Evolutionary conservation across 2,888 invertebrate species (phyloP), one percentile per base, ranked within the genome.

Genomic region (Micoletzkya japonica): DNA sequence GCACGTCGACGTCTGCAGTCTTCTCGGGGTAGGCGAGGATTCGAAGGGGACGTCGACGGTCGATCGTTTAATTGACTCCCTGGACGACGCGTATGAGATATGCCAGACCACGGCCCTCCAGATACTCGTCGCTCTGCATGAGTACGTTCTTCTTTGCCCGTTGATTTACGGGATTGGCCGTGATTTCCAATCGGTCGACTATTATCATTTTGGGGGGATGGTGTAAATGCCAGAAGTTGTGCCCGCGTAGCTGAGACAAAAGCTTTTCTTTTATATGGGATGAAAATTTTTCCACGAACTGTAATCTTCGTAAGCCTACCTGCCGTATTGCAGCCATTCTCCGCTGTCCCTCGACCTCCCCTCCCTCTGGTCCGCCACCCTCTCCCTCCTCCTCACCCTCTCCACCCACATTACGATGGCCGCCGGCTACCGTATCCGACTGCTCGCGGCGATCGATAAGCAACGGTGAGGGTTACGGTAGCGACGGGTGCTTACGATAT

Each of bases 21-120:
- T 24, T 52, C 52, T 64, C 50, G 30, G 52, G 20, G n/a, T n/a
- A n/a, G n/a, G n/a, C n/a, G n/a, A n/a, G n/a, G n/a, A n/a, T n/a
- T n/a, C n/a, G n/a, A n/a, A n/a, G n/a, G n/a, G n/a, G n/a, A 24
- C 34, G 1, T 52, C 64, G 20, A 34, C 64, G 7, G 32, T 64
- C 37, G 24, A 32, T 0, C 14, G 52, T 7, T 37, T 64, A 4
- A 52, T 64, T 20, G 7, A 4, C 14, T 24, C 26, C 2, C 57
- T 67, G 7, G 76, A 77, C 61, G 79, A 79, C 66, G 73, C 75
- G 0, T 77, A 75, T 54, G 75, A 77, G 49, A 28, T 74, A 6
- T 75, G 75, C 24, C 76, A 76, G 61, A 67, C 56, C 0, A 66
- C 60, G 1, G 74, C 77, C 1, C 36, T 67, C 17, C 28, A 56